Base-by-base conservation (phyloP, 2,113 vertebrate genomes). In the Syrrhaptes paradoxus region DNA sequence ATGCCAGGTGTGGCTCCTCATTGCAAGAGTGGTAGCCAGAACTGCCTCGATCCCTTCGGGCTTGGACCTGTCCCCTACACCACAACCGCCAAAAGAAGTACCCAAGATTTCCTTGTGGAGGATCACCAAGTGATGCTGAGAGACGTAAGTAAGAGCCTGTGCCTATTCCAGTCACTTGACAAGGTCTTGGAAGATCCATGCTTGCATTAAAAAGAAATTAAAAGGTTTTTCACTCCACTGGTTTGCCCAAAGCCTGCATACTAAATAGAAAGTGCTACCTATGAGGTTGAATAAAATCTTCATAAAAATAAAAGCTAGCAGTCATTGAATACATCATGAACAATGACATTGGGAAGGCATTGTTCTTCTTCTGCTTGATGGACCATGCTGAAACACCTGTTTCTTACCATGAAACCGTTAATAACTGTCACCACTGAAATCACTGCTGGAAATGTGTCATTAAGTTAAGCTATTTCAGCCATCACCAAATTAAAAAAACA, bases 321-420 rank as follows among this genome's bases (percentile, higher is more conserved):
- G 57, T 93, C 82, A 95, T 80, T 92, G 83, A 97, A 91, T 96
- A 82, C 81, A 89, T 96, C 94, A 89, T 94, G 83, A 91, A 74
- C 57, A 93, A 72, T 92, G 84, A 94, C 93, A 83, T 66, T 92
- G 78, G 83, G 82, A 86, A 96, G 87, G 63, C 77, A 89, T 89
- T 90, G 73, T 95, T 96, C 96, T 96, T 93, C 82, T 91, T 93
- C 90, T 97, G 96, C 91, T 91, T 73, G 84, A 68, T 46, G 82
- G 94, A 83, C 93, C 90, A 72, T 95, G 89, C 71, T 66, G 62
- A 76, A 96, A 97, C 97, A 98, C 96, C 97, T 98, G 97, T 97
- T 97, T 97, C 83, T 89, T 77, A 93, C 94, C 55, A 17, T 34
- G 72, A 95, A 96, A 72, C 72, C 49, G 77, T 94, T 94, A 95